A percentile compares a stretch with the other conserved stretches of the same genome.
These are phyloP conservation scores for Sphinx pinastri DNA, from an alignment of 2,888 invertebrate genomes.

Conservation along the genomic window DNA sequence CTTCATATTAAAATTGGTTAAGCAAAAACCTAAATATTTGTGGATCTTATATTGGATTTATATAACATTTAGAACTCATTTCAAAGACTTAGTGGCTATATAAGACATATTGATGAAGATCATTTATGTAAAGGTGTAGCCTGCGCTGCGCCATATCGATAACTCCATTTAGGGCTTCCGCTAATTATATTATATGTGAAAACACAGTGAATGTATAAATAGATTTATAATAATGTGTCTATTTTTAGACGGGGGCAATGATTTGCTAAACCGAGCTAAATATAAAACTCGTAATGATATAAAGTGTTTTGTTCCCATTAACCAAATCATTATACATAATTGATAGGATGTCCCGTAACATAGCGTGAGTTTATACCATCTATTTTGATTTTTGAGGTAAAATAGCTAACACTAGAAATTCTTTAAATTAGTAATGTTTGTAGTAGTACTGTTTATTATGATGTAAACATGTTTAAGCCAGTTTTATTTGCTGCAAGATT, in stretches of 20 bases:
- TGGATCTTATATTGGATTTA: neutral
- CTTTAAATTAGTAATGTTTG: too few relatives aligned
- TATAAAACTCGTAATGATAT: neutral
- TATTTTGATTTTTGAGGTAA: neutral
- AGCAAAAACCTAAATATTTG: neutral
- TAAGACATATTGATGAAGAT: too few relatives aligned
- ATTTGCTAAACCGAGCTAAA: neutral
- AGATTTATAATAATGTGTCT: neutral
- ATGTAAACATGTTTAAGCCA: too few relatives aligned
- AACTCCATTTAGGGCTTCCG: neutral
- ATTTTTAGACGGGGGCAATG: neutral
- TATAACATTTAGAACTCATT: neutral
- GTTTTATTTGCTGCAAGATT: too few relatives aligned
- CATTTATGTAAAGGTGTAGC: neutral
- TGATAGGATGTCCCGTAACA: neutral
- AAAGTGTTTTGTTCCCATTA: neutral
- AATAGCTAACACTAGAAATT: neutral
- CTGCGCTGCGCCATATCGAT: neutral
- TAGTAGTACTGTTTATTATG: too few relatives aligned
- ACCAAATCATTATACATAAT: neutral
- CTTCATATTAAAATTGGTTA: slow-evolving; percentile 1
- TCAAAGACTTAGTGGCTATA: too few relatives aligned
- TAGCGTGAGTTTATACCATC: neutral
- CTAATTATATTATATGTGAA: neutral
- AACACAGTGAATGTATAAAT: neutral